Evolutionary conservation across 2,113 vertebrate genomes (phyloP), one percentile per base, ranked within the genome.

Genomic region (Felis chaus): DNA sequence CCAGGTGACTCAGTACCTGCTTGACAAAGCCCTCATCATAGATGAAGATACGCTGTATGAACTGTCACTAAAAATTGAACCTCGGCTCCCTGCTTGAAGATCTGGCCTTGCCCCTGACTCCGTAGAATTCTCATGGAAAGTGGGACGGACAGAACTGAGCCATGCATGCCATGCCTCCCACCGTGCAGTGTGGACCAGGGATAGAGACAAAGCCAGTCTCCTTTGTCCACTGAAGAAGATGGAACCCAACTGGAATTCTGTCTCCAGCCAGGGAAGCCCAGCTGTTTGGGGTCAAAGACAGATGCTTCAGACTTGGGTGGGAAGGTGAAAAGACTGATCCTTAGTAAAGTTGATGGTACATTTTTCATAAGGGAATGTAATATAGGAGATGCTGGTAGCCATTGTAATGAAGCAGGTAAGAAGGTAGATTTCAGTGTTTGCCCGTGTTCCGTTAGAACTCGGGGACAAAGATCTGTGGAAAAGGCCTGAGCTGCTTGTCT

Each of bases 41-140:
- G 99, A 99, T 11, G 99, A 99, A 98, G 99, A 99, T 97, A 99
- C 99, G 0, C 98, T 99, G 61, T 99, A 99, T 88, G 99, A 99
- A 94, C 99, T 99, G 95, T 99, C 99, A 2, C 99, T 99, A 94
- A 99, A 99, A 98, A 99, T 99, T 19, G 99, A 99, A 98, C 99
- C 99, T 94, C 99, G 99, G 97, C 99, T 99, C 91, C 99, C 99
- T 1, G 99, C 99, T 98, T 99, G 99, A 99, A 80, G 84, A 97
- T 39, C 41, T 88, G 94, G 85, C 98, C 94, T 97, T 91, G 86
- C 95, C 94, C 93, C 97, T 33, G 71, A 90, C 31, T 84, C 97
- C 88, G 86, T 79, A 66, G 97, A 69, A 33, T 91, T 97, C 96
- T 96, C 97, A 79, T 68, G 92, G 95, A 91, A 48, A 71, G 57